These are phyloP conservation scores for Mylabris phalerata DNA, from an alignment of 1,140 invertebrate genomes.

Conservation along the genomic window DNA sequence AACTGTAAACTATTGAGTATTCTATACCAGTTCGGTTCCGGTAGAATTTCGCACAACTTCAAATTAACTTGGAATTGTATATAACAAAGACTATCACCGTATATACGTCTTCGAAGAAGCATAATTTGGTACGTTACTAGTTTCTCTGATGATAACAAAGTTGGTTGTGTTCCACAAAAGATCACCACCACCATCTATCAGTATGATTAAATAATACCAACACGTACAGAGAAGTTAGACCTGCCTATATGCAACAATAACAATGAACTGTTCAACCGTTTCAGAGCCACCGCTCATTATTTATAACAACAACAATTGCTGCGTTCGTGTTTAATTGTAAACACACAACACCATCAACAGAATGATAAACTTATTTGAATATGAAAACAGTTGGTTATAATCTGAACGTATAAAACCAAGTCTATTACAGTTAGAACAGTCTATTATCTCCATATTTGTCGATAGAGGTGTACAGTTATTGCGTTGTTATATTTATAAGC, in stretches of 20 bases:
- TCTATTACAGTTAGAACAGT: constrained; percentile 8
- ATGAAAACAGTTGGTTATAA: constrained; percentile 14
- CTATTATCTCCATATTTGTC: background rate
- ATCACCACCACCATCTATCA: too few relatives aligned
- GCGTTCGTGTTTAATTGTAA: constrained; percentile 15
- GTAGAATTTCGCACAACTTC: too few relatives aligned
- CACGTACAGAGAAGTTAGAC: too few relatives aligned
- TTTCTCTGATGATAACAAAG: too few relatives aligned
- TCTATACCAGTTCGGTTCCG: too few relatives aligned
- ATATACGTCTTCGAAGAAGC: too few relatives aligned
- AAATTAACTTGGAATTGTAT: too few relatives aligned
- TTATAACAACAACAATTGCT: constrained; percentile 15
- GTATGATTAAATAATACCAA: too few relatives aligned
- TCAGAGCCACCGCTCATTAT: constrained; percentile 14
- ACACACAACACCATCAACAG: constrained; percentile 4
- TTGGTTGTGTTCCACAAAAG: too few relatives aligned
- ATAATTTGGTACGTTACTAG: too few relatives aligned
- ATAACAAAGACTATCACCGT: too few relatives aligned
- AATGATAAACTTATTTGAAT: constrained; percentile 15
- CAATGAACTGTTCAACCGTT: constrained; percentile 18
- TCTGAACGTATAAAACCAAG: constrained; percentile 2
- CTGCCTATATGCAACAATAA: background rate
- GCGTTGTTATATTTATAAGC: constrained; percentile 3
- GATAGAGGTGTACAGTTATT: background rate
- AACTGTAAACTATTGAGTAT: too few relatives aligned